Evolutionary conservation across 2,797 vertebrate species (phyloP), one percentile per base, ranked within the genome.

Genomic region (Apogon talboti): DNA sequence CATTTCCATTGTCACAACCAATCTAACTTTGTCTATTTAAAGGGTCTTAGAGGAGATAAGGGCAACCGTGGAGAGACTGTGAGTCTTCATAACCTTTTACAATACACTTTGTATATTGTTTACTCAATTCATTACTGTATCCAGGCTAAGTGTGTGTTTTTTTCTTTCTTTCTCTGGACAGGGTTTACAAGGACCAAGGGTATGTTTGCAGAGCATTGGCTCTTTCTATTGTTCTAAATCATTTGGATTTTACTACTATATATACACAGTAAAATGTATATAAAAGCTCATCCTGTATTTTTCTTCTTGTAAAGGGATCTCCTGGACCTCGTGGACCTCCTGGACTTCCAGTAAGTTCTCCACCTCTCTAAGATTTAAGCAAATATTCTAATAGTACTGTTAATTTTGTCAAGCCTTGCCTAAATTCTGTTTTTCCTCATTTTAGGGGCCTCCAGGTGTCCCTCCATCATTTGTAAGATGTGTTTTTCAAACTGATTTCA

Each of bases 1-100:
- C 4, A 50, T 12, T n/a, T 11, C 37, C 56, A 38, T 41, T 18
- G 41, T 40, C 18, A 35, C 48, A 64, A 7, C 8, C 21, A 18
- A 38, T 24, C 43, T 88, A 13, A 87, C 41, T 66, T 9, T 61
- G 45, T 84, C 41, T 82, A 38, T 67, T 70, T 44, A 47, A 90
- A 98, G 97, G 98, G 97, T 63, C 94, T 94, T 0, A 95, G 95
- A 85, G 97, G 98, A 69, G 93, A 97, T 74, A 96, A 94, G 87
- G 98, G 98, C 76, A 96, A 78, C 74, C 94, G 84, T 16, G 98
- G 97, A 66, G 96, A 96, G 74, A 86, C 21, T 89, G 97, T 98
- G 87, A 96, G 95, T 87, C 3, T 57, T 64, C 9, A 43, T 41
- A 2, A 16, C 4, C 10, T 59, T 16, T 54, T 16, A 11, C 3